Base-by-base conservation (phyloP, 2,888 invertebrate genomes). In the Drosophila acutilabella region DNA sequence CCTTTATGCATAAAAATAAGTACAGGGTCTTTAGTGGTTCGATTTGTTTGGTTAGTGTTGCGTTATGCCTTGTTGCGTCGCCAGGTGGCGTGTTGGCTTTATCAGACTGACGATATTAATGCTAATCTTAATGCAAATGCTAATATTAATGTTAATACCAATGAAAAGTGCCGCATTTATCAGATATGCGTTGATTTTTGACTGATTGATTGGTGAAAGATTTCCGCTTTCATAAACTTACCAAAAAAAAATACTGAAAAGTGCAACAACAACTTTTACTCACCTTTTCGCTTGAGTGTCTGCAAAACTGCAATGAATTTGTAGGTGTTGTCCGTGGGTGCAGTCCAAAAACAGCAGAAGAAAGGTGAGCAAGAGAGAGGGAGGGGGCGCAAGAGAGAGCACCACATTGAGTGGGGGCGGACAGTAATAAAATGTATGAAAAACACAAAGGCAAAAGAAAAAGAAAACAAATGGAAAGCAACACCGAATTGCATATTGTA, bases 191-290 rank as follows among this genome's bases (percentile, higher is more conserved):
- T 1, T n/a, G 6, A 2, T 45, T 56, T 64, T 66, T 69, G 70
- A 42, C 59, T 83, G 83, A 83, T 86, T 86, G 83, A 83, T 83
- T 74, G 72, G 79, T 70, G 83, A 77, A 86, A 83, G 79, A 83
- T 83, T 83, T 83, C 86, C 83, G 83, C 83, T 86, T 83, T 83
- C 86, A 81, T 83, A 81, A 83, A 76, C 86, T 71, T 52, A 61
- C 40, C 2, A 58, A 57, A 44, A 51, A 56, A n/a, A 38, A 44
- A 38, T 26, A 48, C 26, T 36, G 23, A 23, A 36, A 36, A 20
- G 30, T 48, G 48, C 13, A 33, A 50, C 54, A 66, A 53, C 53
- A 69, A 80, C 83, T 82, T 78, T 82, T 86, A 78, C 83, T 82
- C 44, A 65, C 38, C 41, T 64, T 48, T 65, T 42, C 64, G 75